Conservation (phyloP, 2,797 vertebrate genomes). For the Corythornis leucogaster region DNA sequence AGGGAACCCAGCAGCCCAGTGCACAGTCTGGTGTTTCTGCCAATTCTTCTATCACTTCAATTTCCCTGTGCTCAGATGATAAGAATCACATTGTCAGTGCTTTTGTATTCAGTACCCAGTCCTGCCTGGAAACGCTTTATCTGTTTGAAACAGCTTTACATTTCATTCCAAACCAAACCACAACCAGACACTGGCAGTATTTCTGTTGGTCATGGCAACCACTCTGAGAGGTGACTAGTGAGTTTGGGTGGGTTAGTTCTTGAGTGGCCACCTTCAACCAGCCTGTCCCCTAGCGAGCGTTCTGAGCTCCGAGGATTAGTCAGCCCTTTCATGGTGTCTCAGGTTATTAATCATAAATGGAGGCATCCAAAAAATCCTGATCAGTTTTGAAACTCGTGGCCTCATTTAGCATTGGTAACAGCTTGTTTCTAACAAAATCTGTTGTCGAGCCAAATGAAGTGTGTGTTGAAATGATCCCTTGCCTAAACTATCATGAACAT, state of each 20-base stretch:
- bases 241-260: neutral
- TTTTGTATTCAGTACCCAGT: constrained; percentile 23
- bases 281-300: neutral
- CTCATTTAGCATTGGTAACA: constrained; percentile 67
- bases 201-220: neutral
- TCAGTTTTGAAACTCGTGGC: constrained; percentile 62
- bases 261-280: neutral
- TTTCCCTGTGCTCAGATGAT: neutral
- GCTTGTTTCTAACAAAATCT: constrained; percentile 66
- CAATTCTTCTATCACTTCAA: neutral
- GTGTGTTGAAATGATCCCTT: constrained; percentile 70
- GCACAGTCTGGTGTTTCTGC: neutral
- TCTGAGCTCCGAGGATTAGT: neutral
- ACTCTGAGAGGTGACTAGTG: constrained; percentile 26
- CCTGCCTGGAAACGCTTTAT: constrained; percentile 31
- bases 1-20: neutral
- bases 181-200: neutral
- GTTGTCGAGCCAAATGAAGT: constrained; percentile 59
- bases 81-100: neutral
- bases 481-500: constrained; percentile 64
- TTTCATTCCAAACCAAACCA: constrained; percentile 16
- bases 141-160: constrained; percentile 38
- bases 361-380: constrained; percentile 51
- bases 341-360: constrained; percentile 57
- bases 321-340: neutral